These are phyloP conservation scores for Myoxocephalus aenaeus DNA, from an alignment of 2,797 vertebrate genomes.

Conservation along the genomic window DNA sequence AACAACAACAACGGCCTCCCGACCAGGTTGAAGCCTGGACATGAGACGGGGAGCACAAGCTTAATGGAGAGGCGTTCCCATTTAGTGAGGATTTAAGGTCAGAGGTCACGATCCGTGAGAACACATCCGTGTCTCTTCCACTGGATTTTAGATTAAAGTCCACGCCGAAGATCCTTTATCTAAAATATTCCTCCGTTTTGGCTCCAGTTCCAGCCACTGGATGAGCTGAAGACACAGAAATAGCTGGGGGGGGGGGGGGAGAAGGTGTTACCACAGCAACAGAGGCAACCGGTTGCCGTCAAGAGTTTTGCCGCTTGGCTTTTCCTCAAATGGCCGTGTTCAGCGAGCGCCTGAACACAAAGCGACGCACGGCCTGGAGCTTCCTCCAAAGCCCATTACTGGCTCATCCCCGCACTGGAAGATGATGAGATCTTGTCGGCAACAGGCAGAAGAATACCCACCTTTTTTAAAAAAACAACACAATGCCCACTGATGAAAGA, in stretches of 20 bases:
- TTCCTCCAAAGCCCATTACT: constrained; percentile 38
- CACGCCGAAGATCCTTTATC: constrained; percentile 29
- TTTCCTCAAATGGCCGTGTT: constrained; percentile 73
- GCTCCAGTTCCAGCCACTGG: constrained; percentile 39
- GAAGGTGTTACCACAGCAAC: constrained; percentile 85
- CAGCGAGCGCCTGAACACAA: constrained; percentile 13
- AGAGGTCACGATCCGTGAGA: constrained; percentile 23
- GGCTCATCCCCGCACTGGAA: constrained; percentile 20
- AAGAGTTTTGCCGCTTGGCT: constrained; percentile 59
- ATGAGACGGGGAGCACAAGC: not conserved
- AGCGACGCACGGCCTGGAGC: constrained; percentile 34
- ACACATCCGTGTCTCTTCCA: not conserved
- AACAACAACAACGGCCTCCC: not conserved
- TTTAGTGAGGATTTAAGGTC: constrained; percentile 17
- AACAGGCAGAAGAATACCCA: constrained; percentile 18
- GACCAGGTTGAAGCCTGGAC: not conserved
- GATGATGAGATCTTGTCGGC: constrained; percentile 32
- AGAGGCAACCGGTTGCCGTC: constrained; percentile 80
- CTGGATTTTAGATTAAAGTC: constrained; percentile 3
- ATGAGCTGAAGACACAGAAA: constrained; percentile 71
- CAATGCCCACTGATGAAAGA: constrained; percentile 39
- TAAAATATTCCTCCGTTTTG: constrained; percentile 49
- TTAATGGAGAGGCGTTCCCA: not conserved
- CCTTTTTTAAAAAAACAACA: constrained; percentile 15
- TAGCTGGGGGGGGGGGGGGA: constrained; percentile 41